A percentile compares a stretch with the other conserved stretches of the same genome.
phyloP scores from a whole-genome alignment of 1,140 invertebrate species.

The Paraescarpia echinospica region DNA sequence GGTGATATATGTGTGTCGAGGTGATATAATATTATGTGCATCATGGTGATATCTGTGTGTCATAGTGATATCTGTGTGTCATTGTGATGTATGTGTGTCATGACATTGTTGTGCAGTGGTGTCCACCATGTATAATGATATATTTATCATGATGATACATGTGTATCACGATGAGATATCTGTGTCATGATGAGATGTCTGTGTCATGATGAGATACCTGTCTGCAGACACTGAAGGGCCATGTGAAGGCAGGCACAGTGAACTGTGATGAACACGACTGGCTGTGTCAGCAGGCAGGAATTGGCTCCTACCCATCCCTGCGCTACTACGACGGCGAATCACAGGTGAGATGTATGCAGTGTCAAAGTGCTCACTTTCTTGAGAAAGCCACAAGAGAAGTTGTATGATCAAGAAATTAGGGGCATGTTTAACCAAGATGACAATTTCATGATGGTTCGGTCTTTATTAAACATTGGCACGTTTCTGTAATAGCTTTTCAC shows the following conservation, averaged over 20 bases:
- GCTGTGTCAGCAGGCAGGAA: constrained; percentile 59
- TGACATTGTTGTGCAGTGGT: too few relatives aligned
- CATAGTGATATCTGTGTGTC: too few relatives aligned
- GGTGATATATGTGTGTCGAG: too few relatives aligned
- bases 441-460: background rate
- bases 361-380: background rate
- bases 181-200: background rate
- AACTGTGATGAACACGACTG: constrained; percentile 62
- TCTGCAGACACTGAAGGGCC: constrained; percentile 61
- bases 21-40: too few relatives aligned
- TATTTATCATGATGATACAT: background rate
- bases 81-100: too few relatives aligned
- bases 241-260: constrained; percentile 62
- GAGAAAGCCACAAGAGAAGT: background rate
- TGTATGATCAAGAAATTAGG: background rate
- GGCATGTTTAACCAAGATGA: background rate
- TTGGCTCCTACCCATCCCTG: constrained; percentile 64
- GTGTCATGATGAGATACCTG: constrained; percentile 30
- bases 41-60: background rate
- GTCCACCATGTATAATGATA: background rate
- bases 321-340: constrained; percentile 54
- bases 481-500: background rate
- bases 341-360: background rate
- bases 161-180: background rate
- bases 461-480: background rate